A percentile compares a stretch with the other conserved stretches of the same genome.
These are phyloP conservation scores for Dasysyrphus tricinctus DNA, from an alignment of 2,888 invertebrate genomes.

Conservation along the genomic window DNA sequence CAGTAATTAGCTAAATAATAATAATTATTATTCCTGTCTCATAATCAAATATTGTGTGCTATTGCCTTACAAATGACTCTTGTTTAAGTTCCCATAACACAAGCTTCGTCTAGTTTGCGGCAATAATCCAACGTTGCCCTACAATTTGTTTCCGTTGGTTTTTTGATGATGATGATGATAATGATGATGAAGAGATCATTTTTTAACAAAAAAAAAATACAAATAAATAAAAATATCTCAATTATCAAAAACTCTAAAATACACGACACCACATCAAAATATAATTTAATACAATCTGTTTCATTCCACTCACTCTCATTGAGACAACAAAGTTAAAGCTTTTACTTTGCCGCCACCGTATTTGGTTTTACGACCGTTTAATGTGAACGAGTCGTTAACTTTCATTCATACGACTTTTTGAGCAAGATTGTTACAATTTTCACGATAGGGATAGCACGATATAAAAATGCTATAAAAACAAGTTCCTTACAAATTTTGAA, in stretches of 20 bases:
- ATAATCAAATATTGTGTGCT: conserved; percentile 18
- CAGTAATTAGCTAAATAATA: conserved; percentile 61
- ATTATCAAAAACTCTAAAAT: conserved; percentile 55
- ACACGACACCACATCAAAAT: conserved; percentile 36
- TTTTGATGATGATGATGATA: conserved; percentile 29
- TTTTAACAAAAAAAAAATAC: conserved; percentile 17
- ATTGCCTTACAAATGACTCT: conserved; percentile 29
- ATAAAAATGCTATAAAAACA: conserved; percentile 62
- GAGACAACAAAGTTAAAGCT: conserved; percentile 52
- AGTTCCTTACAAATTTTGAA: conserved; percentile 38
- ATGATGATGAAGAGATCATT: conserved; percentile 69
- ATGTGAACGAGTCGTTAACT: conserved; percentile 73
- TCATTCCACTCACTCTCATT: conserved; percentile 16
- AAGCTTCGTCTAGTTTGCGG: conserved; percentile 51
- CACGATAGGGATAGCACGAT: conserved; percentile 60
- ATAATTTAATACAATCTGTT: conserved; percentile 24
- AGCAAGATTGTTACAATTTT: conserved; percentile 54
- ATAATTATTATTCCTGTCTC: conserved; percentile 47
- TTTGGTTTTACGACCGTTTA: conserved; percentile 67
- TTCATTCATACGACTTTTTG: conserved; percentile 69
- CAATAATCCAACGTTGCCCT: conserved; percentile 16
- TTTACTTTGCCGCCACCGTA: conserved; percentile 20
- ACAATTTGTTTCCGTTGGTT: conserved; percentile 30
- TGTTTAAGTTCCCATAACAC: conserved; percentile 10
- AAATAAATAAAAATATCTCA: conserved; percentile 56